A percentile compares a stretch with the other conserved stretches of the same genome.
Evolutionary conservation across 2,113 vertebrate genomes (phyloP).

Genomic region (Gracilinanus agilis): DNA sequence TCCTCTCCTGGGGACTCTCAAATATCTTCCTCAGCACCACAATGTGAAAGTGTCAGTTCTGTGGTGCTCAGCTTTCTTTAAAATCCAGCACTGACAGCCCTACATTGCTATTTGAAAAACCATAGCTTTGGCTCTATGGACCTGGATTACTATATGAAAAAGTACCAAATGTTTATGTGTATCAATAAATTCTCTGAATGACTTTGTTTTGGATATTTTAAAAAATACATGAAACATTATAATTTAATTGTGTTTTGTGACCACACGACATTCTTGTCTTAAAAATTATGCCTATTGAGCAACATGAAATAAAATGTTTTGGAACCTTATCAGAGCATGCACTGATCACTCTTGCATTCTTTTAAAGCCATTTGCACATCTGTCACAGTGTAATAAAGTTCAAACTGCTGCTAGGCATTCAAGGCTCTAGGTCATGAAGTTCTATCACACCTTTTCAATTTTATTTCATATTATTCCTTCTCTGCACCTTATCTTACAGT

Average conservation of each 20-base stretch:
- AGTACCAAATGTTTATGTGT: conserved; percentile 43
- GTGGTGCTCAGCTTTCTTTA: no score
- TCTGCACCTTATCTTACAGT: no score
- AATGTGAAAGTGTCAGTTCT: no score
- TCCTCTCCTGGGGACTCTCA: no score
- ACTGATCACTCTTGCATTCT: neutral
- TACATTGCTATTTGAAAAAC: no score
- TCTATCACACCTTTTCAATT: neutral
- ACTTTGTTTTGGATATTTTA: neutral
- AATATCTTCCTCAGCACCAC: no score
- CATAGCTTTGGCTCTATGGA: no score
- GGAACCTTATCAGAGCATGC: neutral
- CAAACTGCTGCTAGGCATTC: neutral
- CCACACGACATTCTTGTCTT: neutral
- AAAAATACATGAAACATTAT: neutral
- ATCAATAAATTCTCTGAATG: neutral
- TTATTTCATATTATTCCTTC: neutral
- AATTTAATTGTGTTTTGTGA: neutral
- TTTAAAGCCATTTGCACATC: neutral
- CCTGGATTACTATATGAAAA: neutral
- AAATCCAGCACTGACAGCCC: no score
- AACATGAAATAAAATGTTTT: neutral
- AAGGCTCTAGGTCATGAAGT: neutral
- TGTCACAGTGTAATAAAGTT: neutral
- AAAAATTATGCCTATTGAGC: neutral